Conservation (phyloP, 2,797 vertebrate genomes). For the Cossypha dichroa region DNA sequence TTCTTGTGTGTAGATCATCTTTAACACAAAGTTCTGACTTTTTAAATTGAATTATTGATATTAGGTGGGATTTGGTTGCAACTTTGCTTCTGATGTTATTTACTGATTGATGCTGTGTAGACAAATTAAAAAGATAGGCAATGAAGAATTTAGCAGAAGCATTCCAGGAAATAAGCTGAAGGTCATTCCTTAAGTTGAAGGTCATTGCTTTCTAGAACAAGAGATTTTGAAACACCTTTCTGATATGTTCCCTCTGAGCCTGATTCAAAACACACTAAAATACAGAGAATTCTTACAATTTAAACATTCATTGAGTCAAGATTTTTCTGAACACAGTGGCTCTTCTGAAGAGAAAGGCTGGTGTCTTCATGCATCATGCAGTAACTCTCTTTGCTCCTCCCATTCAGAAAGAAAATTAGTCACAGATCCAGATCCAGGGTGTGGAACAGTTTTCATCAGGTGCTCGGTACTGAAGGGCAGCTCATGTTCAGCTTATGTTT, state of each 20-base stretch:
- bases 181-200: background rate
- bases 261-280: background rate
- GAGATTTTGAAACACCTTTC: background rate
- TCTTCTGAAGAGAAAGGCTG: background rate
- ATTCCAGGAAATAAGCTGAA: background rate
- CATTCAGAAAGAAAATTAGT: background rate
- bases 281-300: background rate
- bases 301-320: background rate
- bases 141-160: background rate
- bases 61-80: background rate
- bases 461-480: background rate
- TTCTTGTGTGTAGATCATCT: constrained; percentile 6
- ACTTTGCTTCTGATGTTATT: background rate
- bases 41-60: background rate
- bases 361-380: background rate
- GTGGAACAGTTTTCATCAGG: background rate
- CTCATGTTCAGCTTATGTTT: background rate
- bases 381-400: background rate
- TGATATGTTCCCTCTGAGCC: background rate
- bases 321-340: background rate
- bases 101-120: background rate
- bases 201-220: background rate
- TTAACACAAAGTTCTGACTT: background rate
- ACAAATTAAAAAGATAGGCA: background rate
- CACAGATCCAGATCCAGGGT: background rate